Percentiles rank a stretch among this genome's conserved stretches.
Evolutionary conservation across 2,888 invertebrate species (phyloP).

Genomic region (Aleiodes testaceus): DNA sequence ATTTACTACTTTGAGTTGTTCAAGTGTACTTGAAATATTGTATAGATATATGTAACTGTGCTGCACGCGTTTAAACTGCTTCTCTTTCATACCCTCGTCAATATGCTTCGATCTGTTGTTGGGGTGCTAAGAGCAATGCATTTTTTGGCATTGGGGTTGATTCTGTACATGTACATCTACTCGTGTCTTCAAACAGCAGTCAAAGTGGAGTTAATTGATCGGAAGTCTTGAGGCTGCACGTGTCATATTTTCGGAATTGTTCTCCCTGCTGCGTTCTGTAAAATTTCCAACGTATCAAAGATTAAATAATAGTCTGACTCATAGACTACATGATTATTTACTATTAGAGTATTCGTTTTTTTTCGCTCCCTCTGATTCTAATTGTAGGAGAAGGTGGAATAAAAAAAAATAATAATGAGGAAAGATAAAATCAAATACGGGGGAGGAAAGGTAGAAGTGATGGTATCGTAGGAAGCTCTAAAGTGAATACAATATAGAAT

Average conservation of each 20-base stretch:
- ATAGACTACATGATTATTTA: too few species aligned
- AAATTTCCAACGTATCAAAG: constrained; percentile 43
- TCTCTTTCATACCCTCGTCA: constrained; percentile 58
- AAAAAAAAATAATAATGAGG: constrained; percentile 4
- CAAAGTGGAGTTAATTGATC: constrained; percentile 72
- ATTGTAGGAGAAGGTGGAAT: constrained; percentile 8
- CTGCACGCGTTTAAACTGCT: constrained; percentile 61
- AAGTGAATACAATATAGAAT: constrained; percentile 17
- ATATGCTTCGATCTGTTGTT: constrained; percentile 66
- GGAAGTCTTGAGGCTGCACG: constrained; percentile 72
- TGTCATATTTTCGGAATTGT: constrained; percentile 63
- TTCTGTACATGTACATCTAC: neutral
- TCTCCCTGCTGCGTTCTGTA: constrained; percentile 45
- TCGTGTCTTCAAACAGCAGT: constrained; percentile 54
- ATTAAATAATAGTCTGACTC: constrained; percentile 19
- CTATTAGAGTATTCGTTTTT: too few species aligned
- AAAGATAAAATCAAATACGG: constrained; percentile 9
- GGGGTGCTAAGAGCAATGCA: constrained; percentile 45
- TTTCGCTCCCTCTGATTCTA: too few species aligned
- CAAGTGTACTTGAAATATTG: constrained; percentile 43
- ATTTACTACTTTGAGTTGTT: constrained; percentile 50
- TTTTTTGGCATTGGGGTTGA: constrained; percentile 25
- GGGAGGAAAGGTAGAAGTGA: constrained; percentile 17
- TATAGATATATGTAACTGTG: constrained; percentile 56
- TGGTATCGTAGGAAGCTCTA: neutral